A percentile compares a stretch with the other conserved stretches of the same genome.
These are phyloP conservation scores for Tachyglossus aculeatus DNA, from an alignment of 2,797 vertebrate species.

Conservation along the genomic window DNA sequence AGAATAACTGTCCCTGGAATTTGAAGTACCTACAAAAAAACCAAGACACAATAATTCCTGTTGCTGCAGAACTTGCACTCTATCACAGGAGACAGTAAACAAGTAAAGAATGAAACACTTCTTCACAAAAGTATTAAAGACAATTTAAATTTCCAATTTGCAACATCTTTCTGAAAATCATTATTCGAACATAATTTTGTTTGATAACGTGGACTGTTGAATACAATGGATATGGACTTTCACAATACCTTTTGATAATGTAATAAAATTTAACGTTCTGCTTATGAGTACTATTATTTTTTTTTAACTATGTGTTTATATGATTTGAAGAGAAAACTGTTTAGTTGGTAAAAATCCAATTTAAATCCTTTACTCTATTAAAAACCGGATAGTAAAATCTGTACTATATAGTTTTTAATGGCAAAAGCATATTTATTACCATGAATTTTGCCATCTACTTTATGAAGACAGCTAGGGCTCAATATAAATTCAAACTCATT, in stretches of 20 bases:
- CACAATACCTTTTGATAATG: not conserved
- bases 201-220: not conserved
- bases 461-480: slow-evolving; percentile 72
- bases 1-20: no score
- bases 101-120: no score
- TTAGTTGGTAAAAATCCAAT: slow-evolving; percentile 72
- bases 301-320: slow-evolving; percentile 36
- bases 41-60: no score
- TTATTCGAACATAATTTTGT: not conserved
- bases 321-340: slow-evolving; percentile 50
- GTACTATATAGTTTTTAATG: slow-evolving; percentile 70
- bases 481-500: slow-evolving; percentile 81
- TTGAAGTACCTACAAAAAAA: no score
- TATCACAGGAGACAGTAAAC: no score
- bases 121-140: no score
- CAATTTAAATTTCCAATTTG: no score
- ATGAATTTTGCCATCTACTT: slow-evolving; percentile 72
- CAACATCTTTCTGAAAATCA: no score
- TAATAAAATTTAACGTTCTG: not conserved
- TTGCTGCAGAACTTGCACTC: no score
- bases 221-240: no score
- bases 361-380: slow-evolving; percentile 71
- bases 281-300: slow-evolving; percentile 27
- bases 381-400: slow-evolving; percentile 72
- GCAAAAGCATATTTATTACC: slow-evolving; percentile 72